These are phyloP conservation scores for Sinopyrophorus schimmeli DNA, from an alignment of 2,888 invertebrate species.

Conservation along the genomic window DNA sequence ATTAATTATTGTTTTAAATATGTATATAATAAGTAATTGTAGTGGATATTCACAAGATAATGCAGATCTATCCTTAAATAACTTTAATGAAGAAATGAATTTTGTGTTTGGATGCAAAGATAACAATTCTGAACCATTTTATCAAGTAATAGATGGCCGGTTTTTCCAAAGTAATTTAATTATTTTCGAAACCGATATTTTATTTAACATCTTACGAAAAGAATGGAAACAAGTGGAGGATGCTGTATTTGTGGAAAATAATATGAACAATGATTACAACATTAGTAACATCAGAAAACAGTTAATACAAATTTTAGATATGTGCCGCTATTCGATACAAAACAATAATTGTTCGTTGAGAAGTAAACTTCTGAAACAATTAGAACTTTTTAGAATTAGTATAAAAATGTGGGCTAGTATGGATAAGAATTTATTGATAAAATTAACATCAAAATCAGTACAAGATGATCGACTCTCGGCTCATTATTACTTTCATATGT, in stretches of 20 bases:
- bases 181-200: conserved; percentile 24
- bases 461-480: conserved; percentile 22
- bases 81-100: not conserved
- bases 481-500: conserved; percentile 36
- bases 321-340: conserved; percentile 21
- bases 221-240: conserved; percentile 46
- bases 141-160: conserved; percentile 10
- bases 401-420: conserved; percentile 29
- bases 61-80: no score
- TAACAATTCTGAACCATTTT: not conserved
- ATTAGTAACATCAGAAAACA: conserved; percentile 36
- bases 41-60: no score
- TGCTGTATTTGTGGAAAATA: conserved; percentile 39
- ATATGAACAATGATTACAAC: conserved; percentile 32
- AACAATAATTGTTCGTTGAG: conserved; percentile 2
- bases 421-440: conserved; percentile 22
- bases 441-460: conserved; percentile 21
- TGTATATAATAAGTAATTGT: no score
- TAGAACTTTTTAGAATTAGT: conserved; percentile 26
- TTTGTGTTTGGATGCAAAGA: no score
- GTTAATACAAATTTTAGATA: conserved; percentile 28
- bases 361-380: conserved; percentile 7
- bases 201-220: conserved; percentile 36
- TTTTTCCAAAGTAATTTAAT: conserved; percentile 26
- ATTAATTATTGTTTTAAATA: no score